Evolutionary conservation across 2,888 invertebrate genomes (phyloP).

Genomic region (Laothoe populi): DNA sequence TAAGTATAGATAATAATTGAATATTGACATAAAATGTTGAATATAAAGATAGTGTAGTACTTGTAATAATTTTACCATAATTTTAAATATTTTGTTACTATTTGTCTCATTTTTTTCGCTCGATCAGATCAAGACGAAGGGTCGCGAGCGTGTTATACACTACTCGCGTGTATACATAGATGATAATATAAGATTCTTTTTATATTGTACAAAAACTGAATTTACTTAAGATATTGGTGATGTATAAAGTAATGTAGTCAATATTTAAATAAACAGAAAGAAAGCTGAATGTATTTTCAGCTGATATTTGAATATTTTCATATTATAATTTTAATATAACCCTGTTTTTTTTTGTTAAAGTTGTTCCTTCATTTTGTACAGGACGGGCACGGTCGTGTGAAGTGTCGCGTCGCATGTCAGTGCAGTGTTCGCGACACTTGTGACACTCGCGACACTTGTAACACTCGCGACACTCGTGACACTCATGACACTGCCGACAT

Average conservation of each 20-base stretch:
- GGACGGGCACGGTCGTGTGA: slow-evolving; percentile 58
- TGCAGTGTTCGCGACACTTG: too few species aligned
- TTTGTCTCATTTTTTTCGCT: slow-evolving; percentile 74
- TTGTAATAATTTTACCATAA: slow-evolving; percentile 82
- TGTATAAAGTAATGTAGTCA: slow-evolving; percentile 84
- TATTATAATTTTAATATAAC: slow-evolving; percentile 85
- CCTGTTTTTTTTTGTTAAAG: slow-evolving; percentile 82
- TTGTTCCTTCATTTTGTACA: slow-evolving; percentile 80
- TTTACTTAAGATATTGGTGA: slow-evolving; percentile 85
- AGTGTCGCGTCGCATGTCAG: slow-evolving; percentile 25
- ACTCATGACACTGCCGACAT: too few species aligned
- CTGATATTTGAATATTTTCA: slow-evolving; percentile 84
- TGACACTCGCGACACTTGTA: too few species aligned
- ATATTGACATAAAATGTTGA: slow-evolving; percentile 85
- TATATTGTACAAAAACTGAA: slow-evolving; percentile 85
- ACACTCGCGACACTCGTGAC: too few species aligned
- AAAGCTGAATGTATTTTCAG: slow-evolving; percentile 80
- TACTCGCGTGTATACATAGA: slow-evolving; percentile 75
- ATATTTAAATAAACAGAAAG: slow-evolving; percentile 84
- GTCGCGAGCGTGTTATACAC: slow-evolving; percentile 74
- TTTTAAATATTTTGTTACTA: slow-evolving; percentile 82
- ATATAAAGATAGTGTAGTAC: slow-evolving; percentile 81
- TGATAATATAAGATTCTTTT: slow-evolving; percentile 83
- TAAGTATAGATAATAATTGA: slow-evolving; percentile 82
- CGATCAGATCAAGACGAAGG: slow-evolving; percentile 75